Evolutionary conservation across 2,888 invertebrate genomes (phyloP).

Genomic region (Sminthurinus aureus): DNA sequence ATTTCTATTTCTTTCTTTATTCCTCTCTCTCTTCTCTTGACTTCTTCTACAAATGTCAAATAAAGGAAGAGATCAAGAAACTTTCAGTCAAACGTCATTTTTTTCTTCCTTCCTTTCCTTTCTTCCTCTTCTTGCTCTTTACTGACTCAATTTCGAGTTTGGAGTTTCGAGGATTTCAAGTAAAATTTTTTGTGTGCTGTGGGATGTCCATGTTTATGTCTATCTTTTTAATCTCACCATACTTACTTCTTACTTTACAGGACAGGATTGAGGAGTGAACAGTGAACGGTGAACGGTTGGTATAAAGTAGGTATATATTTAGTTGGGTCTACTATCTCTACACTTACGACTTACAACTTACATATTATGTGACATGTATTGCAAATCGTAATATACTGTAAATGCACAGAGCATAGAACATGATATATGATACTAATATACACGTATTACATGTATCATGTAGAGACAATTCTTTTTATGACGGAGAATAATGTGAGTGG

Average conservation of each 20-base stretch:
- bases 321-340: too few species aligned
- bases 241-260: constrained; percentile 23
- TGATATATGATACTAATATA: neutral
- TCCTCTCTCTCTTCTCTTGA: neutral
- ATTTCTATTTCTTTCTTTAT: neutral
- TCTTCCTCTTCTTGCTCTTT: neutral
- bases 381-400: too few species aligned
- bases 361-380: too few species aligned
- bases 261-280: too few species aligned
- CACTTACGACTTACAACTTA: too few species aligned
- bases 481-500: neutral
- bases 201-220: constrained; percentile 10
- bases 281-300: too few species aligned
- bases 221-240: constrained; percentile 29
- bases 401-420: neutral
- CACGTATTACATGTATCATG: neutral
- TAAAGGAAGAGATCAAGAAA: constrained; percentile 38
- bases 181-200: neutral
- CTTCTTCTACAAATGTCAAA: neutral
- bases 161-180: neutral
- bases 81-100: constrained; percentile 9
- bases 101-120: neutral
- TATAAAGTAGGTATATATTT: too few species aligned
- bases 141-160: neutral
- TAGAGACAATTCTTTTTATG: neutral